Base-by-base conservation (phyloP, 2,888 invertebrate species). In the Cartodere bifasciata region DNA sequence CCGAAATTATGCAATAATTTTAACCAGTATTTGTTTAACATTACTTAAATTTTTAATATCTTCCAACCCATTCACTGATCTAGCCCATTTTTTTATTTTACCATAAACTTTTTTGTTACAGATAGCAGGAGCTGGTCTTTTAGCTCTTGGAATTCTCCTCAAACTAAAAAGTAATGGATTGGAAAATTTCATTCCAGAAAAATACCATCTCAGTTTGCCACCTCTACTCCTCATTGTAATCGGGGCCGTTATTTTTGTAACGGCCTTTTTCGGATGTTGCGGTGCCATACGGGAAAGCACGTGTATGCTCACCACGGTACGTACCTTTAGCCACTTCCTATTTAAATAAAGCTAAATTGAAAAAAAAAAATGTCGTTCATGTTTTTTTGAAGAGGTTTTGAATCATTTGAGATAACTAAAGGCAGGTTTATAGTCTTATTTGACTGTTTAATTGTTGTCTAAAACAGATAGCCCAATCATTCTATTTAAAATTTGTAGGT, bases 261-360 rank as follows among this genome's bases (percentile, higher is more conserved):
- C 52, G 5, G 45, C 53, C 13, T 52, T 51, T 41, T 52, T 53
- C 32, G 53, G 53, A 26, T 53, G 53, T 34, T 53, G 53, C 28
- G 53, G 53, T 12, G 53, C 53, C 5, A 42, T 53, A 22, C 47
- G 43, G 28, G 53, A 52, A 28, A 51, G 45, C 38, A 52, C 49
- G 4, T 53, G 53, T 37, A 50, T 53, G 51, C 39, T 53, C 21
- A 52, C 50, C 15, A 50, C 52, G 31, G 53, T 53, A 43, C 47
- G 47, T 40, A 32, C 4, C 22, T 30, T 20, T 13, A 10, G 12
- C 6, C 5, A 10, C 13, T 13, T n/a, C n/a, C n/a, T n/a, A n/a
- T n/a, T n/a, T n/a, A n/a, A n/a, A n/a, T n/a, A n/a, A n/a, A n/a
- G n/a, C n/a, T n/a, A n/a, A n/a, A n/a, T n/a, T n/a, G n/a, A n/a